Percentiles rank a stretch among this genome's conserved stretches.
phyloP scores from a whole-genome alignment of 2,888 invertebrate species.

The Drosophila crucigera region DNA sequence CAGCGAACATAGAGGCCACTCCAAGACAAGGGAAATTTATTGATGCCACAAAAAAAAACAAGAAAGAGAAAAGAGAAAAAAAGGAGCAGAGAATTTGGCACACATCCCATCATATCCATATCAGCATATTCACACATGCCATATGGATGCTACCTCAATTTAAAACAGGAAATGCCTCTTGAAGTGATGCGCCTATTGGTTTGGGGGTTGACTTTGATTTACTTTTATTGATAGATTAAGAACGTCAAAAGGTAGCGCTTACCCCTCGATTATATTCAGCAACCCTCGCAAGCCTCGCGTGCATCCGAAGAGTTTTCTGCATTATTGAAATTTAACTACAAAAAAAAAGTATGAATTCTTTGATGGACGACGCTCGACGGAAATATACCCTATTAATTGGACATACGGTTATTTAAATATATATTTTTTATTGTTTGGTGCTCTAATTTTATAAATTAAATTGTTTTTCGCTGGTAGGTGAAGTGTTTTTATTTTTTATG shows the following conservation, averaged over 20 bases:
- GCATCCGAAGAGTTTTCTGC: conserved; percentile 48
- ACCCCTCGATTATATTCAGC: conserved; percentile 39
- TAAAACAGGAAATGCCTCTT: conserved; percentile 84
- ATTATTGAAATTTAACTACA: conserved; percentile 64
- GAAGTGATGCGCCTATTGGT: conserved; percentile 65
- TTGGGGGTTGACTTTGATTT: conserved; percentile 78
- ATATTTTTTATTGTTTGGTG: not conserved
- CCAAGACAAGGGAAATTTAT: conserved; percentile 66
- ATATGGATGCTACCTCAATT: conserved; percentile 77
- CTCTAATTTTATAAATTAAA: not conserved
- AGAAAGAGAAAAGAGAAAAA: conserved; percentile 25
- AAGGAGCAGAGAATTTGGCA: conserved; percentile 58
- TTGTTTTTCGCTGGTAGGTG: not conserved
- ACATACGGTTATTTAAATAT: not conserved
- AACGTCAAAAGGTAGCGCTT: conserved; percentile 76
- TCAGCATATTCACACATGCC: conserved; percentile 60
- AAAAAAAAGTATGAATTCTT: conserved; percentile 12
- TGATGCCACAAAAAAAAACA: conserved; percentile 35
- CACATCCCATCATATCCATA: conserved; percentile 60
- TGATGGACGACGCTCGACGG: no score
- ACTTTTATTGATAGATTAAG: conserved; percentile 83
- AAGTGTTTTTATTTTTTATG: not conserved
- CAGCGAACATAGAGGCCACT: conserved; percentile 37
- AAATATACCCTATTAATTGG: conserved; percentile 3
- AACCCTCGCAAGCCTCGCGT: conserved; percentile 29